Evolutionary conservation across 2,797 vertebrate species (phyloP), one percentile per base, ranked within the genome.

Genomic region (Sebastes flavidus): DNA sequence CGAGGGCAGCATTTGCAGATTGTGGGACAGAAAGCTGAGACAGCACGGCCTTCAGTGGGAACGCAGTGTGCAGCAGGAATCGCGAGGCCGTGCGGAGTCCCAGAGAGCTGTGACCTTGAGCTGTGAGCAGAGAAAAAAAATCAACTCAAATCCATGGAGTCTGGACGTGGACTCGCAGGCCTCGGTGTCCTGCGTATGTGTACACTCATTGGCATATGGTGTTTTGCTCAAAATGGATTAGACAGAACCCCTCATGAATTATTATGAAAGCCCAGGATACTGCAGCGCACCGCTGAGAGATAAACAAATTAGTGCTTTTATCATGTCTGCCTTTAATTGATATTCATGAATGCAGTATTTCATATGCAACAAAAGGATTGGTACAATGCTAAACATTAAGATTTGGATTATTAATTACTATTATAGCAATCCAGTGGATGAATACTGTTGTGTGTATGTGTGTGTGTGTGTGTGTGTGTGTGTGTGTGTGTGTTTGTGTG

Each of bases 1-100:
- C 88, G 65, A 91, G 90, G 92, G 89, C 89, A 89, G 90, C 72
- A 86, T 88, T 88, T 83, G 85, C 90, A 90, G 93, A 89, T 87
- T 81, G 89, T 56, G 20, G 86, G 88, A 91, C 88, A 91, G 88
- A 94, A 83, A 89, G 94, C 94, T 95, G 94, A 95, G 92, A 42
- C 94, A 94, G 94, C 94, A 93, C n/a, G 82, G 89, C 80, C 90
- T 88, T 90, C 85, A 59, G 81, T 74, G 84, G 58, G 90, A 86
- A 70, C 69, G n/a, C 84, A 73, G 79, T 14, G 63, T 78, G 87
- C 86, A 81, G 90, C 85, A 88, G 82, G 88, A 92, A 84, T 73
- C 36, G 5, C 2, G 52, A 87, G 80, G 80, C 87, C 84, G 8
- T 14, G 80, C 74, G 1, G 85, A 90, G 88, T 86, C 83, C 76